These are phyloP conservation scores for Synodontis membranacea DNA, from an alignment of 2,113 vertebrate species.

Conservation along the genomic window DNA sequence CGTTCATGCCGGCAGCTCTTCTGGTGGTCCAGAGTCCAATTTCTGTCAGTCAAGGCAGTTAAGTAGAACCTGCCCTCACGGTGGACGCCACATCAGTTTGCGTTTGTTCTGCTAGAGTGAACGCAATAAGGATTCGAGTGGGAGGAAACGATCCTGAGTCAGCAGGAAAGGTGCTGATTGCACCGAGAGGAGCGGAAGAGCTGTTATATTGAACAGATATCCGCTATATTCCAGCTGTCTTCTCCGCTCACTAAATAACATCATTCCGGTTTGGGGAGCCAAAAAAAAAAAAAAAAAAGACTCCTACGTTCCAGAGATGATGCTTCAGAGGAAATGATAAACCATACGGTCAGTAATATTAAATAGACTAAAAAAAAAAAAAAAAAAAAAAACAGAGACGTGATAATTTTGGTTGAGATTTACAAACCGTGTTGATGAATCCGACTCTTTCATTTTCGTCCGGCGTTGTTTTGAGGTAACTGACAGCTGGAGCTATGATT, in stretches of 20 bases:
- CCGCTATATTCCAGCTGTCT: conserved; percentile 15
- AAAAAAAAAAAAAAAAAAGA: too few relatives aligned
- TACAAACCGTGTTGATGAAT: not conserved
- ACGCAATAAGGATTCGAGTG: not conserved
- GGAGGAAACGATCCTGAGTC: not conserved
- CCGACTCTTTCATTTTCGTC: not conserved
- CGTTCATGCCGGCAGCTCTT: not conserved
- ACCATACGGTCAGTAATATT: not conserved
- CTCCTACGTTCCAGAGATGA: not conserved
- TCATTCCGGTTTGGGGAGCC: too few relatives aligned
- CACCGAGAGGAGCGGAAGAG: not conserved
- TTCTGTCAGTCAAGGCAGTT: conserved; percentile 6
- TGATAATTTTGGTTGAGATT: not conserved
- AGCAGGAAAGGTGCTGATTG: not conserved
- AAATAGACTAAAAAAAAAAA: not conserved
- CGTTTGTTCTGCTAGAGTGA: not conserved
- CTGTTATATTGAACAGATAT: conserved; percentile 33
- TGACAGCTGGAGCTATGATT: not conserved
- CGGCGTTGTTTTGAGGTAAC: not conserved
- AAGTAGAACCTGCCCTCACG: not conserved
- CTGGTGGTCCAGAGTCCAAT: not conserved
- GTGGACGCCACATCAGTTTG: not conserved
- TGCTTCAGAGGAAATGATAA: not conserved
- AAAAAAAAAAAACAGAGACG: too few relatives aligned
- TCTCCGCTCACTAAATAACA: conserved; percentile 6